Percentiles rank a stretch among this genome's conserved stretches.
Conservation (phyloP, 2,888 invertebrate genomes). For the Stenodera caucasica region DNA sequence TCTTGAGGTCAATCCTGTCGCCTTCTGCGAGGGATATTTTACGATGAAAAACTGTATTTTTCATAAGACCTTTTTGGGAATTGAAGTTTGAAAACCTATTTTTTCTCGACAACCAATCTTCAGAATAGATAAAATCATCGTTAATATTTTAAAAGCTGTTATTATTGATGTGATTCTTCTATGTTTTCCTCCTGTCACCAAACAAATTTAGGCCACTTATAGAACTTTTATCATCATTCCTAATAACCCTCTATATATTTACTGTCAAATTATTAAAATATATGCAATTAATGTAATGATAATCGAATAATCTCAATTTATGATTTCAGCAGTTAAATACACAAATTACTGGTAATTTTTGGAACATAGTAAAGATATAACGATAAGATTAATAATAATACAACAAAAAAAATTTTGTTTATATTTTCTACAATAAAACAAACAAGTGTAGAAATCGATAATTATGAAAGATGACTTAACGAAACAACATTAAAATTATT, state of each 20-base stretch:
- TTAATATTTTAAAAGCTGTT: background rate
- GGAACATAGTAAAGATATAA: background rate
- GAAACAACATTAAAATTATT: conserved; percentile 26
- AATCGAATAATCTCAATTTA: background rate
- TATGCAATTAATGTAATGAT: background rate
- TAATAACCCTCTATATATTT: background rate
- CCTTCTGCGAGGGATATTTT: too few species aligned
- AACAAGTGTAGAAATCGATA: conserved; percentile 24
- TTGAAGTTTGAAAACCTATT: too few species aligned
- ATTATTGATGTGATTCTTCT: background rate
- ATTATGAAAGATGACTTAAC: conserved; percentile 35
- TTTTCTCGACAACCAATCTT: too few species aligned
- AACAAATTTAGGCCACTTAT: too few species aligned
- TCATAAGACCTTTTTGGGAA: too few species aligned
- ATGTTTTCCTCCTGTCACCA: background rate
- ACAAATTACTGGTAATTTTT: background rate
- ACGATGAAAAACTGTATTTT: too few species aligned
- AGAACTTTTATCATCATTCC: background rate
- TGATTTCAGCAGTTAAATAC: background rate
- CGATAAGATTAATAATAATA: conserved; percentile 7
- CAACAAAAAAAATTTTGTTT: background rate
- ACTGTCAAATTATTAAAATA: background rate
- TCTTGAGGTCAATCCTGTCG: too few species aligned
- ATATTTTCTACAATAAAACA: conserved; percentile 11
- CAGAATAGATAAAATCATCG: too few species aligned